Evolutionary conservation across 1,140 invertebrate species (phyloP).

Genomic region (Stegodyphus mimosarum): DNA sequence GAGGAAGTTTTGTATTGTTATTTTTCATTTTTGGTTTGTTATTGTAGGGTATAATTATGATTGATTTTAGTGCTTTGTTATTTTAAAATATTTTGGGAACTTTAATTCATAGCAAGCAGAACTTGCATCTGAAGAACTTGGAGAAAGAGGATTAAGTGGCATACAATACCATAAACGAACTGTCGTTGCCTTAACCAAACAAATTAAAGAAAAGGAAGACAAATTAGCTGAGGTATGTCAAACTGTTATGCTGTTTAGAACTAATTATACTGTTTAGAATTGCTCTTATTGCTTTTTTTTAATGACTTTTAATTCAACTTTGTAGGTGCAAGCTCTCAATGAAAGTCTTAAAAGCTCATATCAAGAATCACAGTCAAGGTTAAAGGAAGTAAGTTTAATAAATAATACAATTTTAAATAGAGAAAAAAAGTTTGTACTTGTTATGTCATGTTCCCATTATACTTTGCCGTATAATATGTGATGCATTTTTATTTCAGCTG

Average conservation of each 20-base stretch:
- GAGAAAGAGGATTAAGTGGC: conserved; percentile 64
- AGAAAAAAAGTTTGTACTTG: not conserved
- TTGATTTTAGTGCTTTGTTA: too few relatives aligned
- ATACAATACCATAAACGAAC: conserved; percentile 68
- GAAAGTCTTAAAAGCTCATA: conserved; percentile 31
- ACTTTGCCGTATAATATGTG: not conserved
- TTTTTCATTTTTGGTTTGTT: too few relatives aligned
- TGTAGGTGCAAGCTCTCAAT: conserved; percentile 39
- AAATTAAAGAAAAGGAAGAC: conserved; percentile 71
- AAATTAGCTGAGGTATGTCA: conserved; percentile 67
- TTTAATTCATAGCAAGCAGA: conserved; percentile 48
- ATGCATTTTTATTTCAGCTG: conserved; percentile 6
- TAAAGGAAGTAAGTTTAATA: conserved; percentile 8
- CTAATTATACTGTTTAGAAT: not conserved
- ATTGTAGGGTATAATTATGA: too few relatives aligned
- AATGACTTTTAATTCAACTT: not conserved
- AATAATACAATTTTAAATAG: not conserved
- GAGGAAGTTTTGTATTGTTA: too few relatives aligned
- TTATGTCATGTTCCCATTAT: not conserved
- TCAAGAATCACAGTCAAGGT: conserved; percentile 39
- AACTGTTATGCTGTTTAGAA: not conserved
- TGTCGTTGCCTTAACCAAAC: conserved; percentile 64
- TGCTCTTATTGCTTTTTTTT: not conserved
- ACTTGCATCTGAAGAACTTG: conserved; percentile 61
- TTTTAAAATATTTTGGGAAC: too few relatives aligned